These are phyloP conservation scores for Sitta carolinensis DNA, from an alignment of 2,797 vertebrate species.

Conservation along the genomic window DNA sequence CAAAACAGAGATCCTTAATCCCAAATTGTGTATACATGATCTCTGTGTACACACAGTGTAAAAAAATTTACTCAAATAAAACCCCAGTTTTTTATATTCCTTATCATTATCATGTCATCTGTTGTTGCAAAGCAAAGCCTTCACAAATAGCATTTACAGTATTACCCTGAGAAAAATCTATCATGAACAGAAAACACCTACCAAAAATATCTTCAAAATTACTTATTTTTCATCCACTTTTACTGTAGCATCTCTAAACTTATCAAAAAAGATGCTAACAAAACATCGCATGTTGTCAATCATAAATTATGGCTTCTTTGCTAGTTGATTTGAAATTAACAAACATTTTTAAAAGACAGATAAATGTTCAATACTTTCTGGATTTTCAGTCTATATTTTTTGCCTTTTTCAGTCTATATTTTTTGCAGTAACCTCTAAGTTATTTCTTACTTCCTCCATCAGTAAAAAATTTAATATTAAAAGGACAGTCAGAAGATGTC, in stretches of 20 bases:
- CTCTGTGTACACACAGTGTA: not conserved
- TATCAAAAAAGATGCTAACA: not conserved
- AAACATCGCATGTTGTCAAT: not conserved
- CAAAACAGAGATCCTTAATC: not conserved
- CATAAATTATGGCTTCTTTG: not conserved
- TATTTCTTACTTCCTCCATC: not conserved
- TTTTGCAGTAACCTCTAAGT: not conserved
- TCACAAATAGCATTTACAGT: not conserved
- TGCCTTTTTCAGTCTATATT: not conserved
- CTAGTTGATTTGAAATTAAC: not conserved
- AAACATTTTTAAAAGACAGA: not conserved
- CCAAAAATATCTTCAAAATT: not conserved
- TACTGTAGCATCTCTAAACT: not conserved
- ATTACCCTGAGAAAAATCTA: not conserved
- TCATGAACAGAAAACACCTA: not conserved
- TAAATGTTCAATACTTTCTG: not conserved
- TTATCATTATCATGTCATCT: not conserved
- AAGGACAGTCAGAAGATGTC: not conserved
- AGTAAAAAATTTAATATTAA: not conserved
- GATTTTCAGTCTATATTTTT: not conserved
- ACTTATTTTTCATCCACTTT: not conserved
- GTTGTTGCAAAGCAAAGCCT: not conserved
- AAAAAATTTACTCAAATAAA: not conserved
- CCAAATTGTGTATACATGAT: not conserved
- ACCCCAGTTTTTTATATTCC: not conserved